Base-by-base conservation (phyloP, 1,140 invertebrate genomes). In the Hyposmocoma kahamanoa region DNA sequence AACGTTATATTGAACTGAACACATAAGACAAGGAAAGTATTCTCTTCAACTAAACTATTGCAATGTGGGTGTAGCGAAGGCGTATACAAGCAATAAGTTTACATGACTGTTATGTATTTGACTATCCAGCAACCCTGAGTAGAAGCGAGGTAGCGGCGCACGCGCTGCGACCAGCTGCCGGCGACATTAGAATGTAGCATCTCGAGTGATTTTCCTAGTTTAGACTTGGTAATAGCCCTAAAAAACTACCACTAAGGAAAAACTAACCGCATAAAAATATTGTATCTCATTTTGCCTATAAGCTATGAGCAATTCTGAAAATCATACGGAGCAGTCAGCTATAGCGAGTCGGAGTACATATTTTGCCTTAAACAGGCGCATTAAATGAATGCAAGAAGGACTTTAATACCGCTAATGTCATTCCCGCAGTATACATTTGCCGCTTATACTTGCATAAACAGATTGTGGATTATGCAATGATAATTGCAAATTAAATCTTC, bases 261-360 rank as follows among this genome's bases (percentile, higher is more conserved):
- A 85, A 83, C 74, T 59, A 22, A 63, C 53, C 47, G 79, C 74
- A 85, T 85, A 85, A 85, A 85, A 85, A 85, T 83, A 85, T 85
- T 85, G 79, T 80, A 83, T 83, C 81, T n/a, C 77, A 73, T 78
- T 72, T 62, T 68, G 68, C 71, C 51, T 77, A 82, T 81, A 76
- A 67, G 72, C 70, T 56, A 59, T 62, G 54, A 66, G 77, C 79
- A 77, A 80, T 83, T 85, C 82, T 85, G 82, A 85, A 83, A 85
- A 85, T 83, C 82, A 85, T 80, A 83, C 82, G 79, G 82, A 69
- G 77, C 72, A 75, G 56, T 64, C 64, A 66, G 73, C 72, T 62
- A 67, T 62, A 76, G 61, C 71, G 51, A 78, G 70, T 77, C 59
- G 64, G 55, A 61, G 64, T 76, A 62, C 79, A 85, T 85, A 85